Base-by-base conservation (phyloP, 2,888 invertebrate genomes). In the Cerastis rubricosa region DNA sequence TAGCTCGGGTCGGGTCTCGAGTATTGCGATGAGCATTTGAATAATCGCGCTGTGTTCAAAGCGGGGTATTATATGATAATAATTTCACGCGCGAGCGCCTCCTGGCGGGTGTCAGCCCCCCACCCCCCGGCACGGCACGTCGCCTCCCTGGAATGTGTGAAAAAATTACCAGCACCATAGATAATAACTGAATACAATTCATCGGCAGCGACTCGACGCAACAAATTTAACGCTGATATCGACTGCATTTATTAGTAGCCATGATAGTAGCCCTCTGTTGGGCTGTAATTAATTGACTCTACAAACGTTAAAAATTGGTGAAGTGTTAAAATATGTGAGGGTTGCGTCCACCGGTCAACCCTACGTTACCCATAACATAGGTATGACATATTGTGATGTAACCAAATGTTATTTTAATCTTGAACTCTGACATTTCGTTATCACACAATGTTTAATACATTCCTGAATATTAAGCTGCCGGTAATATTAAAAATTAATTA, bases 11-110 rank as follows among this genome's bases (percentile, higher is more conserved):
- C 85, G 88, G 87, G 85, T 85, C 82, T 78, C 85, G 88, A 87
- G 92, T 90, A 91, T 90, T 90, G 92, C 93, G 92, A 93, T 91
- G 93, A 94, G 92, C 93, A 96, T 96, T 96, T 96, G 95, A 96
- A 96, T 96, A 96, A 96, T 95, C 95, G 95, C 94, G 91, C 91
- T 92, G 91, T 92, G 93, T 90, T 94, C 94, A 93, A 92, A 93
- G 91, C 91, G 90, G 92, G 94, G 93, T 94, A 96, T 96, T 96
- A 95, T 96, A 96, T 96, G 96, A 96, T 96, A 96, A 96, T 96
- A 96, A 96, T 96, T 96, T 95, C 94, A 96, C 95, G 96, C 95
- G 90, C 94, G 94, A 94, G 93, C 92, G 94, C 91, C 88, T 92
- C 92, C 88, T 91, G 89, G 89, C 91, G 90, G 91, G 91, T 91